Base-by-base conservation (phyloP, 2,888 invertebrate genomes). In the Rhorus exstirpatorius region DNA sequence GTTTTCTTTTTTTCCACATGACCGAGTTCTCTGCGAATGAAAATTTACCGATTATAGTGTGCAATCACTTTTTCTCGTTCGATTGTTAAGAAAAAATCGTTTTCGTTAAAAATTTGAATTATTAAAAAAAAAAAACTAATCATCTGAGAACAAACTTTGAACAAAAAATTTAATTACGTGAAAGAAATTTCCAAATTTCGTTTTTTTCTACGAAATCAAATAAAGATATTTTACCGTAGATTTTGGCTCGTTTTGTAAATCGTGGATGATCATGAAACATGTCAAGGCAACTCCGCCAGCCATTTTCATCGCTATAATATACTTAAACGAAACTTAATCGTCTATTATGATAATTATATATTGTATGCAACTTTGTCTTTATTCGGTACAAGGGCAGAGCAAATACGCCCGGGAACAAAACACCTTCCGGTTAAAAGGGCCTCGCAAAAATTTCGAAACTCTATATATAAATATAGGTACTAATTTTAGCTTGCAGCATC, bases 291-390 rank as follows among this genome's bases (percentile, higher is more conserved):
- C n/a, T 65, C 65, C 35, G 53, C 19, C 31, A 10, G 31, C 58
- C 46, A 1, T 77, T 70, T n/a, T n/a, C n/a, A n/a, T 31, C 31
- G 14, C 14, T 6, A 31, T 31, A n/a, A 55, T 2, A 7, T 8
- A 3, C n/a, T 58, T 31, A 14, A 51, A 70, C 38, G 14, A 35
- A 51, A 24, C 58, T 65, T 79, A 71, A 79, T 68, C 38, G 14
- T 65, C 75, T 67, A 65, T 63, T 61, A 24, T 72, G 49, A 67
- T 26, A 68, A 44, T 65, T n/a, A 44, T 51, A 61, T 44, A 58
- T 80, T 83, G 70, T 76, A 76, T 78, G 78, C 75, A 75, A 82
- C 65, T 55, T 77, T 55, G 63, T 81, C 60, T 84, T 84, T 79
- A 71, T 83, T 82, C 72, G 72, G 26, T 70, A 71, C 55, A 79